phyloP scores from a whole-genome alignment of 2,888 invertebrate genomes.

The Agrochola macilenta region DNA sequence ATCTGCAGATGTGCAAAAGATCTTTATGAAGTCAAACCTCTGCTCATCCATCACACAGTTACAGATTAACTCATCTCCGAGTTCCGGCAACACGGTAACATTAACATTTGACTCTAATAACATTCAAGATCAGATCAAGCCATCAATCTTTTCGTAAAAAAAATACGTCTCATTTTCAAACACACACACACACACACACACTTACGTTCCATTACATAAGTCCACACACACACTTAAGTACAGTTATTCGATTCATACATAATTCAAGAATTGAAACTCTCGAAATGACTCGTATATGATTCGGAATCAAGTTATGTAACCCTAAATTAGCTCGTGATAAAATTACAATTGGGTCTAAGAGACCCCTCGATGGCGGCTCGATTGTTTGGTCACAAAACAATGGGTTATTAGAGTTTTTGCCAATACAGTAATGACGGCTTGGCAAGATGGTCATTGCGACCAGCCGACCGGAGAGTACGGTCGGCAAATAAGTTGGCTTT shows the following conservation, averaged over 20 bases:
- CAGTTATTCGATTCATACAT: slow-evolving; percentile 32
- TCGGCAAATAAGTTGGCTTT: slow-evolving; percentile 37
- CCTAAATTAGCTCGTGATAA: slow-evolving; percentile 64
- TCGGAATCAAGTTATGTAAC: slow-evolving; percentile 48
- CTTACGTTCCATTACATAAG: too few species aligned
- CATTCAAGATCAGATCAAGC: slow-evolving; percentile 33
- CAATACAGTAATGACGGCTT: slow-evolving; percentile 74
- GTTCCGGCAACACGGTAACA: slow-evolving; percentile 10
- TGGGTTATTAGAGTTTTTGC: slow-evolving; percentile 83
- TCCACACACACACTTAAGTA: not conserved
- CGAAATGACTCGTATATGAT: slow-evolving; percentile 13
- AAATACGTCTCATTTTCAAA: slow-evolving; percentile 34
- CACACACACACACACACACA: not conserved
- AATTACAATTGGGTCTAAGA: slow-evolving; percentile 61
- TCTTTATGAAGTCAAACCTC: not conserved
- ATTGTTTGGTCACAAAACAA: slow-evolving; percentile 74
- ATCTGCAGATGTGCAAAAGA: slow-evolving; percentile 2
- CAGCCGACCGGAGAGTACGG: slow-evolving; percentile 59
- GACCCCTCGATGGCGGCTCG: slow-evolving; percentile 53
- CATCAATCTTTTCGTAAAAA: slow-evolving; percentile 43
- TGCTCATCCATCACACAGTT: slow-evolving; percentile 37
- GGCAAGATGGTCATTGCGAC: slow-evolving; percentile 64
- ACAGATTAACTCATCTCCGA: slow-evolving; percentile 35
- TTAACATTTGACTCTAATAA: slow-evolving; percentile 42
- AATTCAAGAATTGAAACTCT: slow-evolving; percentile 29